phyloP scores from a whole-genome alignment of 1,140 invertebrate genomes.

The Zaprionus taronus region DNA sequence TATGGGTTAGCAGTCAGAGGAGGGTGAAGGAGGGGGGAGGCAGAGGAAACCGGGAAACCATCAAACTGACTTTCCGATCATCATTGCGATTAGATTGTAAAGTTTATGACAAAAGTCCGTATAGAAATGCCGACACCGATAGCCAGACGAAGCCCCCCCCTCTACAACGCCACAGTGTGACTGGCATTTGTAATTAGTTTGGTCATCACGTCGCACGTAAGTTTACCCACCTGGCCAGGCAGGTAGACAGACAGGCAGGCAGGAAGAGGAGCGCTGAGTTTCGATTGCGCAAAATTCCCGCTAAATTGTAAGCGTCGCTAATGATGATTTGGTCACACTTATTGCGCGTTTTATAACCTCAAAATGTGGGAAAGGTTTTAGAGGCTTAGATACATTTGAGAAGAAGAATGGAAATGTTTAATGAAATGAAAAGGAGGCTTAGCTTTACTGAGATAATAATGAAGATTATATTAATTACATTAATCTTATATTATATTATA shows the following conservation, averaged over 20 bases:
- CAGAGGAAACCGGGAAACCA: slow-evolving; percentile 16
- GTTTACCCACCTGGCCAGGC: neutral
- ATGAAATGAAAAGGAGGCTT: no score
- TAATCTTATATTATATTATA: no score
- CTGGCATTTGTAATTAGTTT: slow-evolving; percentile 74
- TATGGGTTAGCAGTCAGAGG: slow-evolving; percentile 7
- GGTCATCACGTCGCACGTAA: neutral
- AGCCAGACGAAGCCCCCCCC: neutral
- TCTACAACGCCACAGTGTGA: slow-evolving; percentile 57
- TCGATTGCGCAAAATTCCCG: slow-evolving; percentile 17
- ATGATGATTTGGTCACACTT: slow-evolving; percentile 3
- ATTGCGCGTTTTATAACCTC: neutral
- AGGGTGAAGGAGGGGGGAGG: neutral
- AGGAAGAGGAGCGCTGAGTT: neutral
- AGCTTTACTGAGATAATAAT: no score
- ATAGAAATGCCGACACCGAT: slow-evolving; percentile 26
- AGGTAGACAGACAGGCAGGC: neutral
- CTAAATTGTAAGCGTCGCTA: neutral
- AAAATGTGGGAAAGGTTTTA: neutral
- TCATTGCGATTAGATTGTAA: slow-evolving; percentile 48
- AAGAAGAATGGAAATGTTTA: neutral
- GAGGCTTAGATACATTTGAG: neutral
- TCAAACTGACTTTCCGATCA: slow-evolving; percentile 36
- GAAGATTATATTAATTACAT: no score
- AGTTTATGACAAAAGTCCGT: slow-evolving; percentile 55